Evolutionary conservation across 2,797 vertebrate genomes (phyloP), one percentile per base, ranked within the genome.

Genomic region (Sphaeramia orbicularis): DNA sequence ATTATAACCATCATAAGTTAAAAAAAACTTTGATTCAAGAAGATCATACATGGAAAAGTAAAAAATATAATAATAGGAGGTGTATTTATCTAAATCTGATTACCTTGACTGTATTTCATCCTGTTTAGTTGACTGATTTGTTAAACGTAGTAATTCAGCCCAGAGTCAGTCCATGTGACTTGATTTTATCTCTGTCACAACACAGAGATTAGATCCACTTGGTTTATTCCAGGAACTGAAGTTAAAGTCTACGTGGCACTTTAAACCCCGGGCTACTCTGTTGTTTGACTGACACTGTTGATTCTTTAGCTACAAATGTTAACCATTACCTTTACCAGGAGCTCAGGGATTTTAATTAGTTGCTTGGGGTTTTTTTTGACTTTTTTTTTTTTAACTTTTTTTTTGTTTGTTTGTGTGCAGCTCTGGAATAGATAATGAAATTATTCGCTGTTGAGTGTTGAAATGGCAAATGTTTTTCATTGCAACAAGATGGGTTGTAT

Each of bases 161-260:
- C 30, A 2, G 16, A 36, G 35, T 43, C 37, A 38, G 21, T 21
- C 24, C 27, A 2, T 3, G 8, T 16, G 6, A 7, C 37, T 36
- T 37, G 24, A 6, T 54, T 36, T 73, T 43, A 59, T 60, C 45
- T 62, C 49, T 10, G 50, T 14, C 14, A 8, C 50, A 36, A 24
- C 10, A 10, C 21, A 32, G 21, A 32, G 74, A 71, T 74, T 62
- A 76, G 72, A 74, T 59, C 4, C 7, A 0, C 37, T 7, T 15
- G 1, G 21, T 58, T 58, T 68, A 51, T n/a, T 67, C 49, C 41
- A 51, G 16, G 18, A 38, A 50, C 35, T 27, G 14, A 38, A 6
- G 40, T 13, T 32, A n/a, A 42, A 67, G 16, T 6, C 19, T 1
- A 42, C 10, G 47, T 55, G 55, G 54, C 18, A 9, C 50, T 71